Conservation (phyloP, 2,797 vertebrate genomes). For the Sebastes itinus region DNA sequence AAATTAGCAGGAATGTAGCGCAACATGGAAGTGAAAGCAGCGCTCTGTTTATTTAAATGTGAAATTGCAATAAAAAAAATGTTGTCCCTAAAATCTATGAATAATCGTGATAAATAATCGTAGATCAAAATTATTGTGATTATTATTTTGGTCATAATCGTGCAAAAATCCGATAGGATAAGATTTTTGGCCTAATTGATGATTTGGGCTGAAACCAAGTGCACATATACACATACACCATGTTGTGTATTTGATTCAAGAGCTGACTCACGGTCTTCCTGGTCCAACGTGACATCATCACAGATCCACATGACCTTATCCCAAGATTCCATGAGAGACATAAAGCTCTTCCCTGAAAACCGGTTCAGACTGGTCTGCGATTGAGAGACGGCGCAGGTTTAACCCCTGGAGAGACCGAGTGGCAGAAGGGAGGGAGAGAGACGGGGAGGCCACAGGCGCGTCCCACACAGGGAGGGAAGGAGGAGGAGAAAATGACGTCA, state of each 20-base stretch:
- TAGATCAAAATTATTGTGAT: no score
- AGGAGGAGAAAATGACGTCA: conserved; percentile 48
- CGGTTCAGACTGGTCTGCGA: conserved; percentile 88
- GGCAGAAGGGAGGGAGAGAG: conserved; percentile 43
- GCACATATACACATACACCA: conserved; percentile 1
- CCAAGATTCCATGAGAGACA: conserved; percentile 88
- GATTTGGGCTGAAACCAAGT: background rate
- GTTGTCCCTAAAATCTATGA: no score
- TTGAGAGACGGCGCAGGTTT: conserved; percentile 84
- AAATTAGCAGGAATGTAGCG: no score
- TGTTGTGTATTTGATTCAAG: conserved; percentile 49
- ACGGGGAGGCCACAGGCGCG: background rate
- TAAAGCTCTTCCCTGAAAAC: conserved; percentile 91
- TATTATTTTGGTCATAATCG: no score
- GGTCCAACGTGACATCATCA: conserved; percentile 87
- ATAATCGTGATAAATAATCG: no score
- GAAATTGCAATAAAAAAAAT: no score
- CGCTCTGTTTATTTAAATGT: no score
- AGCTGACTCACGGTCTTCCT: conserved; percentile 85
- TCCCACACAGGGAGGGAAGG: conserved; percentile 23
- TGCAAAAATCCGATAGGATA: background rate
- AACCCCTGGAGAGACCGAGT: conserved; percentile 82
- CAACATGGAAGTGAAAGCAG: no score
- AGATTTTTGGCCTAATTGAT: background rate
- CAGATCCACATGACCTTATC: conserved; percentile 89